These are phyloP conservation scores for Sminthurinus signatus DNA, from an alignment of 1,140 invertebrate species.

Conservation along the genomic window DNA sequence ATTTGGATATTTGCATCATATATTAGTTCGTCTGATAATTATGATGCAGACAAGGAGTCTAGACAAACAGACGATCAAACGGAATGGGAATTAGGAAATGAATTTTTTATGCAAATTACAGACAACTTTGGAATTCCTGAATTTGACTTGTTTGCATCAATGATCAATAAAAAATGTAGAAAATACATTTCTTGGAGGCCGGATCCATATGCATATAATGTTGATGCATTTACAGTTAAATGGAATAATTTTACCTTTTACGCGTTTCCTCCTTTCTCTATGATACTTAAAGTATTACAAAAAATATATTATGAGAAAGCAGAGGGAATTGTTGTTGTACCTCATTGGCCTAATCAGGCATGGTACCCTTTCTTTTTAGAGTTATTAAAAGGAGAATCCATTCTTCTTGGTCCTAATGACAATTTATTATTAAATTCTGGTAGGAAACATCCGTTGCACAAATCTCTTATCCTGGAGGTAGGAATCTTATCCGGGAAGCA, in stretches of 20 bases:
- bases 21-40: slow-evolving; percentile 8
- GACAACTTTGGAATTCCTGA: neutral
- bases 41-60: neutral
- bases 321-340: neutral
- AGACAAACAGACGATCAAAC: neutral
- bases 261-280: slow-evolving; percentile 22
- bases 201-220: slow-evolving; percentile 7
- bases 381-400: neutral
- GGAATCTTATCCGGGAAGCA: neutral
- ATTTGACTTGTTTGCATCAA: slow-evolving; percentile 4
- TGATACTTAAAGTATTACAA: slow-evolving; percentile 7
- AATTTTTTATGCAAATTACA: neutral
- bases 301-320: slow-evolving; percentile 6
- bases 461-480: neutral
- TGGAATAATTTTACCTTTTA: slow-evolving; percentile 7
- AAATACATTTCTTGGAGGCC: slow-evolving; percentile 11
- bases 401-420: neutral
- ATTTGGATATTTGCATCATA: slow-evolving; percentile 11
- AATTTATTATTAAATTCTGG: neutral
- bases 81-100: neutral
- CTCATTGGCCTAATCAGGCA: slow-evolving; percentile 13
- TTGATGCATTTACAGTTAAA: slow-evolving; percentile 7
- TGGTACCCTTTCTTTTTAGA: slow-evolving; percentile 5
- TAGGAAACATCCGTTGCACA: neutral
- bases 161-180: neutral